Evolutionary conservation across 2,797 vertebrate species (phyloP).

Genomic region (Falco naumanni): DNA sequence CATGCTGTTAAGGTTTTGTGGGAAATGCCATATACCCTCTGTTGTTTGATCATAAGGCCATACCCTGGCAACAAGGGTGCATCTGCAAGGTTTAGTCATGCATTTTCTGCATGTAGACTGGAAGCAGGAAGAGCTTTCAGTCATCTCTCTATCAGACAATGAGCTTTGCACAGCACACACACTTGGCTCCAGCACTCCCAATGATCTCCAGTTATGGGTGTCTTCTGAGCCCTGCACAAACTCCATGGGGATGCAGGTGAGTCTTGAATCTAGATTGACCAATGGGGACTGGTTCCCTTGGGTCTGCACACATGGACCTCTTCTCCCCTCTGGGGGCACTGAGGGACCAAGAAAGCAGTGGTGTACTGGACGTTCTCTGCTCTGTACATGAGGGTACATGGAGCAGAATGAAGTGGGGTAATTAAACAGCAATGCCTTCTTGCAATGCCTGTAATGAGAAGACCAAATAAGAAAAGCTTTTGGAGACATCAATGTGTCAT

Average conservation of each 20-base stretch:
- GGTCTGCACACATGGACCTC: not conserved
- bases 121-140: not conserved
- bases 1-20: not conserved
- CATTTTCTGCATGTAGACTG: not conserved
- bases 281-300: not conserved
- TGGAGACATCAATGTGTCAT: not conserved
- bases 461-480: not conserved
- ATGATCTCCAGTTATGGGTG: not conserved
- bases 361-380: not conserved
- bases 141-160: not conserved
- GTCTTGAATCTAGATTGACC: not conserved
- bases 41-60: not conserved
- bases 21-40: not conserved
- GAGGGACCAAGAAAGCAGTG: not conserved
- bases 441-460: not conserved
- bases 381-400: not conserved
- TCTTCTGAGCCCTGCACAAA: not conserved
- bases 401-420: not conserved
- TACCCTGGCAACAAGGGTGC: not conserved
- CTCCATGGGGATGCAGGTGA: not conserved
- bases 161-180: not conserved
- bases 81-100: not conserved
- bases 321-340: not conserved
- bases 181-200: not conserved
- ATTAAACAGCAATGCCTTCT: no score